These are phyloP conservation scores for Otolemur crassicaudatus DNA, from an alignment of 2,797 vertebrate species.

Conservation along the genomic window DNA sequence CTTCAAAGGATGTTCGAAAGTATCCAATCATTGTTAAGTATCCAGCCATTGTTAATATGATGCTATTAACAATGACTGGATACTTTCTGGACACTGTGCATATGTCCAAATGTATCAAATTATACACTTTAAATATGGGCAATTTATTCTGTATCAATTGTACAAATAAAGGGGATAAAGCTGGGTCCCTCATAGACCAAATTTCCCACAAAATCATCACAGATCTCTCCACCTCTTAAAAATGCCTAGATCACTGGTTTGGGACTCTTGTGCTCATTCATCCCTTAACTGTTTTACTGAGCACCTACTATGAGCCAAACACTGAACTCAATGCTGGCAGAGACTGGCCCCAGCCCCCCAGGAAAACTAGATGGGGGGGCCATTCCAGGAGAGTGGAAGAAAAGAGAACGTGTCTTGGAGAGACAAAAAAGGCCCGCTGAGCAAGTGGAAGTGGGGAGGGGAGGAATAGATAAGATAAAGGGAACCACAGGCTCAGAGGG, in stretches of 20 bases:
- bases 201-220: not conserved
- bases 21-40: too few species aligned
- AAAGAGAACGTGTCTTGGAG: not conserved
- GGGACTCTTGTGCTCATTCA: not conserved
- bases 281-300: not conserved
- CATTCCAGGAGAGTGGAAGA: not conserved
- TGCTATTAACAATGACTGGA: too few species aligned
- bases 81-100: too few species aligned
- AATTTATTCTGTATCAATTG: not conserved
- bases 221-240: not conserved
- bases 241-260: not conserved
- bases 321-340: rapidly evolving
- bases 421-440: not conserved
- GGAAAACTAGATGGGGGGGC: not conserved
- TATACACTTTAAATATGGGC: not conserved
- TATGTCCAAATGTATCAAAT: not conserved
- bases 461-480: not conserved
- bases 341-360: not conserved
- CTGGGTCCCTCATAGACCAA: not conserved
- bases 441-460: too few species aligned
- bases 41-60: too few species aligned
- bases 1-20: too few species aligned
- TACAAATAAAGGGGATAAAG: not conserved
- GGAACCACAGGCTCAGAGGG: not conserved
- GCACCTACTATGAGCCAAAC: not conserved